phyloP scores from a whole-genome alignment of 2,113 vertebrate species.

The Danio rerio region DNA sequence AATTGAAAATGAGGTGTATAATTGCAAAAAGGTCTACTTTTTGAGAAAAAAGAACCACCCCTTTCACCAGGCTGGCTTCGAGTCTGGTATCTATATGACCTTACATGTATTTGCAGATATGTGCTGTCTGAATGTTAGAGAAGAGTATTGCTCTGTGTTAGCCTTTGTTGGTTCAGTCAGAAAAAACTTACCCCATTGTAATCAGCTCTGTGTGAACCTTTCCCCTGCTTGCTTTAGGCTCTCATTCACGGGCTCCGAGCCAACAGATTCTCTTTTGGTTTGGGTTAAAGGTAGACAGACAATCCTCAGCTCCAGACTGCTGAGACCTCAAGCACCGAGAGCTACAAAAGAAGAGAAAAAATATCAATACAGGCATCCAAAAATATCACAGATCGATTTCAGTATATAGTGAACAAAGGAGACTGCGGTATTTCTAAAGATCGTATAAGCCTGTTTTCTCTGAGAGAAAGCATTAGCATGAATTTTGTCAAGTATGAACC shows the following conservation, averaged over 20 bases:
- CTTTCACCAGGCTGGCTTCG: too few species aligned
- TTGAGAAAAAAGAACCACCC: too few species aligned
- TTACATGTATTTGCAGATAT: too few species aligned
- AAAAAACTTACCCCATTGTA: conserved; percentile 76
- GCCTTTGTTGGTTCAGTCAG: neutral
- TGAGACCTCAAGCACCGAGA: conserved; percentile 54
- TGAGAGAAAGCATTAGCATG: neutral
- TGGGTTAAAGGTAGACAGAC: conserved; percentile 49
- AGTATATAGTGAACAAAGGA: neutral
- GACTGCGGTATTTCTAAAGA: neutral
- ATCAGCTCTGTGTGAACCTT: conserved; percentile 59
- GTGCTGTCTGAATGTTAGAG: conserved; percentile 4
- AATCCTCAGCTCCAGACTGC: conserved; percentile 58
- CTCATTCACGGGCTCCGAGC: conserved; percentile 65
- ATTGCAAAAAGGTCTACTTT: too few species aligned
- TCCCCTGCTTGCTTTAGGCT: conserved; percentile 50
- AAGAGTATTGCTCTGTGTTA: conserved; percentile 52
- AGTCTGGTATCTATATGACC: too few species aligned
- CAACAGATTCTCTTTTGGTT: conserved; percentile 47
- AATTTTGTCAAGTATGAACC: neutral
- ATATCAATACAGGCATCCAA: conserved; percentile 41
- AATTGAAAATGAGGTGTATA: too few species aligned
- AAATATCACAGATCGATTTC: conserved; percentile 38
- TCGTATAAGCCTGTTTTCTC: neutral
- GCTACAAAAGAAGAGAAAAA: conserved; percentile 48